phyloP scores from a whole-genome alignment of 2,888 invertebrate species.

The Antheraea yamamai region DNA sequence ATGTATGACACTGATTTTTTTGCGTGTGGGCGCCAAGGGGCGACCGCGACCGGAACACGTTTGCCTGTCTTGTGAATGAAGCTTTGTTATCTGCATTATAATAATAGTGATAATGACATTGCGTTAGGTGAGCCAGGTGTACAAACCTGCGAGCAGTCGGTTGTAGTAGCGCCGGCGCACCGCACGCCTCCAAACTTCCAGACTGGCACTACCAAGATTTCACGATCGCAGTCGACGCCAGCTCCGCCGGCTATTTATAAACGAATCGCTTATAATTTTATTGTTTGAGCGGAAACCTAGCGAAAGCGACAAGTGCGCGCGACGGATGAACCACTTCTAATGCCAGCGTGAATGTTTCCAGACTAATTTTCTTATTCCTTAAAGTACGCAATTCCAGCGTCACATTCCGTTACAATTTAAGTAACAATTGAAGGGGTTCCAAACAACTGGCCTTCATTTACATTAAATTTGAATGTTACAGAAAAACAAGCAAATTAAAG shows the following conservation, averaged over 20 bases:
- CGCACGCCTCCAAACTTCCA: constrained; percentile 73
- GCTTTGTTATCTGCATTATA: constrained; percentile 66
- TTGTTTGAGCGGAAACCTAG: constrained; percentile 75
- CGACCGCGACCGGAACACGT: constrained; percentile 25
- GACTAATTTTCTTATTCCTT: constrained; percentile 34
- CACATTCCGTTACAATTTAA: constrained; percentile 41
- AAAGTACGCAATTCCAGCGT: constrained; percentile 49
- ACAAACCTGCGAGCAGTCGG: constrained; percentile 71
- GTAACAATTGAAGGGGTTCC: constrained; percentile 42
- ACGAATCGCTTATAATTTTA: constrained; percentile 77
- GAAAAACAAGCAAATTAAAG: constrained; percentile 19
- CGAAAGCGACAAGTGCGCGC: constrained; percentile 73
- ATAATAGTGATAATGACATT: constrained; percentile 79
- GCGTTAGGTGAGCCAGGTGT: constrained; percentile 73
- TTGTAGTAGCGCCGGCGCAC: constrained; percentile 60
- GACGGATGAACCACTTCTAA: constrained; percentile 69
- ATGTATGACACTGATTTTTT: constrained; percentile 27
- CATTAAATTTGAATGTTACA: constrained; percentile 22
- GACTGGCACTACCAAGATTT: constrained; percentile 56
- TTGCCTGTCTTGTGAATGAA: constrained; percentile 53
- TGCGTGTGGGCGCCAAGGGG: constrained; percentile 21
- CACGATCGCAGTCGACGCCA: constrained; percentile 48
- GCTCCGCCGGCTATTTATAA: constrained; percentile 71
- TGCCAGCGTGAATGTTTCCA: constrained; percentile 62
- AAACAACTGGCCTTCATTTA: constrained; percentile 37